Percentiles rank a stretch among this genome's conserved stretches.
Conservation (phyloP, 2,113 vertebrate species). For the Camelus dromedarius region DNA sequence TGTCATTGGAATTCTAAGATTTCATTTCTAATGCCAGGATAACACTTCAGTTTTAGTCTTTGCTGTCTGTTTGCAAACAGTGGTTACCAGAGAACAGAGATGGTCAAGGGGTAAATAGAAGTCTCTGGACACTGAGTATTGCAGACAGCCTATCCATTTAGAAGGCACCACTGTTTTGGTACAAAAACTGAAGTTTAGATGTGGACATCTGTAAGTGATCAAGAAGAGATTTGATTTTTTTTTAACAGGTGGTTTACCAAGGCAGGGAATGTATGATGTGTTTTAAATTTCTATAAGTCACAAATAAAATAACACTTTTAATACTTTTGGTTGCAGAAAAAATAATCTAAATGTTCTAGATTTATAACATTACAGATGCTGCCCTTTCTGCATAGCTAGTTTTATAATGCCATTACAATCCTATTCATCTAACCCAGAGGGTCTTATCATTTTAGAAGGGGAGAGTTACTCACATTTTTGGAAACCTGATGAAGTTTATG, state of each 20-base stretch:
- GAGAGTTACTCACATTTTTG: background rate
- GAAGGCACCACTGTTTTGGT: background rate
- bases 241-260: conserved; percentile 39
- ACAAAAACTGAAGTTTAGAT: background rate
- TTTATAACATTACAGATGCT: conserved; percentile 45
- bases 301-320: conserved; percentile 56
- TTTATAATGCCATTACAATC: conserved; percentile 58
- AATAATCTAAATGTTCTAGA: conserved; percentile 29
- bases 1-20: background rate
- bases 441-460: conserved; percentile 14
- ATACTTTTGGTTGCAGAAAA: conserved; percentile 44
- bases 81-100: background rate
- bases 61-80: conserved; percentile 13
- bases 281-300: conserved; percentile 57
- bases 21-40: background rate
- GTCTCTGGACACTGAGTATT: background rate
- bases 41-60: background rate
- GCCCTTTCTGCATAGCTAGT: conserved; percentile 50
- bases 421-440: conserved; percentile 12
- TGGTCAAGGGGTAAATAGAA: background rate
- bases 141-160: background rate
- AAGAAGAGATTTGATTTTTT: conserved; percentile 51
- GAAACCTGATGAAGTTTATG: conserved; percentile 12
- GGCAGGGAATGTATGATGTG: background rate
- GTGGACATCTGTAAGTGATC: background rate